phyloP scores from a whole-genome alignment of 1,140 invertebrate genomes.

The Lordiphosa collinella region DNA sequence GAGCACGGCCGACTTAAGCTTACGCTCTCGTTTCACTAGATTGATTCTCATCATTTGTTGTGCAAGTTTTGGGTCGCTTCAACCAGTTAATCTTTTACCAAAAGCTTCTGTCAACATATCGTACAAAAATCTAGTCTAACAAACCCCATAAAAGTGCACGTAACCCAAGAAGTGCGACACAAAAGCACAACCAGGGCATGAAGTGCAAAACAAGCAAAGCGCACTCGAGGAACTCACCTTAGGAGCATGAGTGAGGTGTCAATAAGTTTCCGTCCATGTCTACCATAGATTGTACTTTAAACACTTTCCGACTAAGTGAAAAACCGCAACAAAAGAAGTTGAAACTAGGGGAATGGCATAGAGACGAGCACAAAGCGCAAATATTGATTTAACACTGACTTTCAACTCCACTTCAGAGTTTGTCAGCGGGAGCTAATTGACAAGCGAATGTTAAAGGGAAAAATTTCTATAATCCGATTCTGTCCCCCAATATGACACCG shows the following conservation, averaged over 20 bases:
- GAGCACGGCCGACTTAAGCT: too few species aligned
- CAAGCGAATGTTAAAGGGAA: neutral
- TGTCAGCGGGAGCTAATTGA: constrained; percentile 5
- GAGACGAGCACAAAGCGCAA: constrained; percentile 3
- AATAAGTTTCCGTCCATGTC: constrained; percentile 7
- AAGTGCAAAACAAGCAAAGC: constrained; percentile 15
- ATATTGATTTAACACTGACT: constrained; percentile 8
- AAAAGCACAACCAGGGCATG: constrained; percentile 61
- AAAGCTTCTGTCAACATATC: constrained; percentile 35
- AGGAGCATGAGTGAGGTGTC: constrained; percentile 6
- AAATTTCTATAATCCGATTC: constrained; percentile 5
- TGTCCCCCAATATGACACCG: neutral
- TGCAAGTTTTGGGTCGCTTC: constrained; percentile 17
- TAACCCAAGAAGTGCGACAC: constrained; percentile 51
- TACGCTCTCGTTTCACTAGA: too few species aligned
- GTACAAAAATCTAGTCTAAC: constrained; percentile 36
- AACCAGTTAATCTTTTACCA: constrained; percentile 17
- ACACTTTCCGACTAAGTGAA: neutral
- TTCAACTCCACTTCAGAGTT: neutral
- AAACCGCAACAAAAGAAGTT: constrained; percentile 10
- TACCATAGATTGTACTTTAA: constrained; percentile 4
- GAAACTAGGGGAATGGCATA: neutral
- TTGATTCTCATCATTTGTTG: too few species aligned
- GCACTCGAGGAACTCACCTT: neutral
- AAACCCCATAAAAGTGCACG: constrained; percentile 48